These are phyloP conservation scores for Chelonus formosanus DNA, from an alignment of 2,888 invertebrate genomes.

Conservation along the genomic window DNA sequence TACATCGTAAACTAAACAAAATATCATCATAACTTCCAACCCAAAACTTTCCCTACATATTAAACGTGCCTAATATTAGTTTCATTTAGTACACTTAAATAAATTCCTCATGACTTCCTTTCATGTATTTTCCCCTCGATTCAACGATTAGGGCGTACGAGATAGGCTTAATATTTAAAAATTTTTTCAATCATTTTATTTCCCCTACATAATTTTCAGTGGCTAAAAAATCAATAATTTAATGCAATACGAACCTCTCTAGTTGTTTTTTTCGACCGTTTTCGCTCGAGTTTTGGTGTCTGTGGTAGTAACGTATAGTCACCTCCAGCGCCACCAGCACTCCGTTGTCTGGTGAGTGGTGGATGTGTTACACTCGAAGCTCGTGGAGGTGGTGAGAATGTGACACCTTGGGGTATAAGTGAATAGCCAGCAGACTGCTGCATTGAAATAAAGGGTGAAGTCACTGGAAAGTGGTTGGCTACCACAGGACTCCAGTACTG, in stretches of 20 bases:
- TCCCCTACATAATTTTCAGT: not conserved
- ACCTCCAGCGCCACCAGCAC: conserved; percentile 55
- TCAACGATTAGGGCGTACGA: too few relatives aligned
- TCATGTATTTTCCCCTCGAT: too few relatives aligned
- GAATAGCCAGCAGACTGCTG: conserved; percentile 56
- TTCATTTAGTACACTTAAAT: too few relatives aligned
- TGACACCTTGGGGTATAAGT: conserved; percentile 56
- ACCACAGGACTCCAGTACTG: conserved; percentile 76
- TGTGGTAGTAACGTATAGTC: conserved; percentile 61
- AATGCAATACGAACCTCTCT: conserved; percentile 51
- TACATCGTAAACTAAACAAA: too few relatives aligned
- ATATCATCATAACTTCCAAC: too few relatives aligned
- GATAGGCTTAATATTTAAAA: not conserved
- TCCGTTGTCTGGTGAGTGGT: conserved; percentile 55
- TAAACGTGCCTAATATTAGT: too few relatives aligned
- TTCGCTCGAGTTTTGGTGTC: conserved; percentile 60
- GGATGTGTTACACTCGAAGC: conserved; percentile 50
- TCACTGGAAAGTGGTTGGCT: conserved; percentile 76
- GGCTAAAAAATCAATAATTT: too few relatives aligned
- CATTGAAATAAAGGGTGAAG: conserved; percentile 71
- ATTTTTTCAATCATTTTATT: not conserved
- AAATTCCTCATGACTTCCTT: too few relatives aligned
- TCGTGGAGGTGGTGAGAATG: conserved; percentile 58
- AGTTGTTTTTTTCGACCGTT: conserved; percentile 57
- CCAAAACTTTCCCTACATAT: too few relatives aligned